Percentiles rank a stretch among this genome's conserved stretches.
These are phyloP conservation scores for Ammodytes dubius DNA, from an alignment of 2,113 vertebrate species.

Conservation along the genomic window DNA sequence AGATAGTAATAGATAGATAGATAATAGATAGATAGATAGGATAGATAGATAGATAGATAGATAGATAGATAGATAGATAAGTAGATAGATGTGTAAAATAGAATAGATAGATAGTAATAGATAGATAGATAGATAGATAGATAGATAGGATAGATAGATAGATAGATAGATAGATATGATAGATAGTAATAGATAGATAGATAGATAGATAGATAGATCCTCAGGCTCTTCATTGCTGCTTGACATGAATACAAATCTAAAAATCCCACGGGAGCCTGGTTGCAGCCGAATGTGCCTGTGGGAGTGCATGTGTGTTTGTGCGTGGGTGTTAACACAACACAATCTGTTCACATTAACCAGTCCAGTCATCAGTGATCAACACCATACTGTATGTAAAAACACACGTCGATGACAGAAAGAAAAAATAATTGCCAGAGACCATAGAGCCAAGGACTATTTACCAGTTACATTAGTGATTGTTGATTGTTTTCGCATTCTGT, in stretches of 20 bases:
- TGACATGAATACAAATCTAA: not conserved
- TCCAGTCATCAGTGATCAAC: slow-evolving; percentile 54
- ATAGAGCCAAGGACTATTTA: not conserved
- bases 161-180: not conserved
- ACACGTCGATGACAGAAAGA: not conserved
- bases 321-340: slow-evolving; percentile 59
- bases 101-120: slow-evolving; percentile 14
- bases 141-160: slow-evolving; percentile 4
- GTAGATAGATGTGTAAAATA: not conserved
- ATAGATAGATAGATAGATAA: slow-evolving; percentile 24
- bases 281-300: slow-evolving; percentile 45
- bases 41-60: slow-evolving; percentile 21
- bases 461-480: not conserved
- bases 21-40: slow-evolving; percentile 15
- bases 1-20: slow-evolving; percentile 5
- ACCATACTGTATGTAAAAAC: slow-evolving; percentile 50
- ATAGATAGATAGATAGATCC: slow-evolving; percentile 11
- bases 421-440: not conserved
- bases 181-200: slow-evolving; percentile 19
- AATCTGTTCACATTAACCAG: slow-evolving; percentile 60
- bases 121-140: slow-evolving; percentile 12
- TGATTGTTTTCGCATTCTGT: slow-evolving; percentile 4
- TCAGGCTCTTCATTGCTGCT: not conserved
- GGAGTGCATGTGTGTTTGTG: slow-evolving; percentile 39
- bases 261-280: slow-evolving; percentile 5